These are phyloP conservation scores for Resseliella maxima DNA, from an alignment of 2,888 invertebrate genomes.

Conservation along the genomic window DNA sequence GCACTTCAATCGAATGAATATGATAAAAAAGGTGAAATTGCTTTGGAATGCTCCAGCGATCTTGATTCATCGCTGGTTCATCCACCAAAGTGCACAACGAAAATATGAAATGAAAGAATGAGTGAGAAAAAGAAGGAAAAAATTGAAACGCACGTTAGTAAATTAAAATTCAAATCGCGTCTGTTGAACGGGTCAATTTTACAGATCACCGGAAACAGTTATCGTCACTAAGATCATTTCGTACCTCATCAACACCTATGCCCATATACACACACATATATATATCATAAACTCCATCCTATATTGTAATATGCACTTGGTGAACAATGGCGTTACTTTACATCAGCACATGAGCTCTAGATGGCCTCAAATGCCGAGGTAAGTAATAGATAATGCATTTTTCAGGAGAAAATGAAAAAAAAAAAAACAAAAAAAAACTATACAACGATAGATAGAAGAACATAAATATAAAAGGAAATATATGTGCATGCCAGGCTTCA, in stretches of 20 bases:
- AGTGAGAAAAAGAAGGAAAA: not conserved
- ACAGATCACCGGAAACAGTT: slow-evolving; percentile 57
- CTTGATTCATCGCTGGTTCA: no score
- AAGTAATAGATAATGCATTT: not conserved
- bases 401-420: not conserved
- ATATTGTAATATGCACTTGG: not conserved
- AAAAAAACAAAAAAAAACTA: not conserved
- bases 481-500: no score
- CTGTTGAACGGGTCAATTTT: slow-evolving; percentile 57
- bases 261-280: no score
- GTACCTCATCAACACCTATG: slow-evolving; percentile 38
- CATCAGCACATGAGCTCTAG: not conserved
- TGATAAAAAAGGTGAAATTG: not conserved
- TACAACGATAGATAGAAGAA: not conserved
- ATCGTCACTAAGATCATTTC: slow-evolving; percentile 56
- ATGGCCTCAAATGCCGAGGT: not conserved
- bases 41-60: not conserved
- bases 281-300: not conserved
- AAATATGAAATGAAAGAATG: not conserved
- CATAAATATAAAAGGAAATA: not conserved
- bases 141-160: not conserved
- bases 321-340: not conserved
- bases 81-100: not conserved
- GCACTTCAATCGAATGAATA: not conserved
- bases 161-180: slow-evolving; percentile 58